Conservation (phyloP, 2,888 invertebrate species). For the Caenorhabditis sp. region DNA sequence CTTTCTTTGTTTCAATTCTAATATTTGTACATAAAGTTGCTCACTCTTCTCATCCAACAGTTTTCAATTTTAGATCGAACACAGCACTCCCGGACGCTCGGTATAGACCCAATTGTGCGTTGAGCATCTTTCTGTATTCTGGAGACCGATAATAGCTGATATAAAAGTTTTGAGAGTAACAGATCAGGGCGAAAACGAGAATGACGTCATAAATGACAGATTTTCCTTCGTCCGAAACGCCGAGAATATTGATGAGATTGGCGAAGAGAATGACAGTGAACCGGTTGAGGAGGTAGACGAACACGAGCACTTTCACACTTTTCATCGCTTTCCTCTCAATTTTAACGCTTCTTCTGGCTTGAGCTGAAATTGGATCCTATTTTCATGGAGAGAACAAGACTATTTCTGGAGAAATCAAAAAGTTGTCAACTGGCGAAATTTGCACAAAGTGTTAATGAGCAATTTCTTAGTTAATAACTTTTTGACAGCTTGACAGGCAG, state of each 20-base stretch:
- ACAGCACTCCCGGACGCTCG: too few relatives aligned
- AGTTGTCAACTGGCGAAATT: too few relatives aligned
- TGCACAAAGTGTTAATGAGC: too few relatives aligned
- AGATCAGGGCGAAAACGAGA: not conserved
- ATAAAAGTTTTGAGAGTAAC: not conserved
- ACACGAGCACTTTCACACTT: conserved; percentile 4
- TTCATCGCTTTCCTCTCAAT: conserved; percentile 1
- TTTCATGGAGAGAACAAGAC: too few relatives aligned
- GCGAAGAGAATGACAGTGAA: not conserved
- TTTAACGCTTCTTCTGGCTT: not conserved
- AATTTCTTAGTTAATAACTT: too few relatives aligned
- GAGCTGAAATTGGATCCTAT: not conserved
- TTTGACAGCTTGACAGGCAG: too few relatives aligned
- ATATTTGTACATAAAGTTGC: too few relatives aligned
- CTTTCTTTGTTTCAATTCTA: too few relatives aligned
- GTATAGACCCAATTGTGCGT: not conserved
- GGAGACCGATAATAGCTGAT: not conserved
- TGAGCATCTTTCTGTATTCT: not conserved
- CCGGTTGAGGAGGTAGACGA: conserved; percentile 3
- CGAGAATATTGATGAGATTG: not conserved
- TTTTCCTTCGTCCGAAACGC: not conserved
- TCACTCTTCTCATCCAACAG: too few relatives aligned
- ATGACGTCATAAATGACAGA: not conserved
- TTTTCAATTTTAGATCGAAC: too few relatives aligned
- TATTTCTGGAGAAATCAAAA: too few relatives aligned